These are phyloP conservation scores for Tinamus major DNA, from an alignment of 2,797 vertebrate species.

Conservation along the genomic window DNA sequence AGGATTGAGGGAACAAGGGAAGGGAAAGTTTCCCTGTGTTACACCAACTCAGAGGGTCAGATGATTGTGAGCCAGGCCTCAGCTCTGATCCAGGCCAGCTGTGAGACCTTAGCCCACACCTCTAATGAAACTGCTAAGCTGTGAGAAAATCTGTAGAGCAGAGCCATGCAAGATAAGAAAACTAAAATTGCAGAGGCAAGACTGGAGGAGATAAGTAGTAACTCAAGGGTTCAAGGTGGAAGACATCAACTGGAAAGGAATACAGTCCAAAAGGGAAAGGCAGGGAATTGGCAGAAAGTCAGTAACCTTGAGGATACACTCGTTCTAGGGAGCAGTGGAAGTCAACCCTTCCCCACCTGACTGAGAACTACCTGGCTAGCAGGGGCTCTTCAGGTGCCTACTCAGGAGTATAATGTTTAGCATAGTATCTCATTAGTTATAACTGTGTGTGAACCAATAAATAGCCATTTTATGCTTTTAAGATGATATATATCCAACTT, in stretches of 20 bases:
- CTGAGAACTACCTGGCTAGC: background rate
- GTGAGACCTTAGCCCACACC: background rate
- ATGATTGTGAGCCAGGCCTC: background rate
- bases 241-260: background rate
- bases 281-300: background rate
- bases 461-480: background rate
- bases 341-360: background rate
- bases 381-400: background rate
- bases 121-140: background rate
- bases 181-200: constrained; percentile 7
- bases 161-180: background rate
- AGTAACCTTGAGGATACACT: background rate
- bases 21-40: background rate
- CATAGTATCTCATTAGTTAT: background rate
- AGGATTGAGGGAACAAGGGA: too few species aligned
- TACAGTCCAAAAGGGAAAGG: background rate
- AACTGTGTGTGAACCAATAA: background rate
- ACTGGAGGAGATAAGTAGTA: background rate
- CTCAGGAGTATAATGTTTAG: background rate
- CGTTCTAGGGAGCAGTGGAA: background rate
- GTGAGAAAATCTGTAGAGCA: background rate
- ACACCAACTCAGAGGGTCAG: background rate
- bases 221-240: background rate
- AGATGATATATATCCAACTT: background rate
- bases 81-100: background rate